Base-by-base conservation (phyloP, 2,888 invertebrate species). In the Lepidocyrtoides sp. region DNA sequence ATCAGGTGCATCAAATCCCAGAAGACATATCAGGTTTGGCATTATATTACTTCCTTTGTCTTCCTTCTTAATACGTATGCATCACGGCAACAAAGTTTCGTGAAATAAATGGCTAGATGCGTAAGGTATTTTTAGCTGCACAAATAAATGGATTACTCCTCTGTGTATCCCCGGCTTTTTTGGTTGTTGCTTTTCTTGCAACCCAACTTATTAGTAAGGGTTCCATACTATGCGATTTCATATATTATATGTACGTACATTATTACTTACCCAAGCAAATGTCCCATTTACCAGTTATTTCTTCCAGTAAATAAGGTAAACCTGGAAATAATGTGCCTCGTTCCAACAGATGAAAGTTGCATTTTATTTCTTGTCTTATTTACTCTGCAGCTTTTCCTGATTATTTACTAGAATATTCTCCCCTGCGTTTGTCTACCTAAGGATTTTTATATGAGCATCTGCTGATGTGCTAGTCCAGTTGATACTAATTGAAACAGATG, bases 11-110 rank as follows among this genome's bases (percentile, higher is more conserved):
- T 69, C 88, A 79, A 87, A 69, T 89, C 66, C 91, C 92, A 14
- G 92, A 93, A 83, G 92, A 93, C 91, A 90, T 92, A 69, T 91
- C 92, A 92, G 92, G 94, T 91, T 66, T 91, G 90, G 51, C 77
- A 72, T 36, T 51, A 12, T 60, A 89, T n/a, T n/a, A n/a, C 57
- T 82, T 82, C 72, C 72, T 89, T 72, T 88, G 88, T 60, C 60
- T 81, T 66, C 7, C 60, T 81, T 66, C 7, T 48, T 69, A n/a
- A n/a, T 85, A 14, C 57, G 32, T 17, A 32, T 72, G 54, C n/a
- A 32, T n/a, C n/a, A 41, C 36, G 3, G 36, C 36, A 36, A 36
- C 14, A 26, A n/a, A 48, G 44, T 5, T 51, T 60, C 20, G 12
- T 60, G 2, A 79, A 7, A 36, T 36, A 7, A 75, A 75, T 75